Percentiles rank a stretch among this genome's conserved stretches.
Conservation (phyloP, 2,888 invertebrate species). For the Xestia xanthographa region DNA sequence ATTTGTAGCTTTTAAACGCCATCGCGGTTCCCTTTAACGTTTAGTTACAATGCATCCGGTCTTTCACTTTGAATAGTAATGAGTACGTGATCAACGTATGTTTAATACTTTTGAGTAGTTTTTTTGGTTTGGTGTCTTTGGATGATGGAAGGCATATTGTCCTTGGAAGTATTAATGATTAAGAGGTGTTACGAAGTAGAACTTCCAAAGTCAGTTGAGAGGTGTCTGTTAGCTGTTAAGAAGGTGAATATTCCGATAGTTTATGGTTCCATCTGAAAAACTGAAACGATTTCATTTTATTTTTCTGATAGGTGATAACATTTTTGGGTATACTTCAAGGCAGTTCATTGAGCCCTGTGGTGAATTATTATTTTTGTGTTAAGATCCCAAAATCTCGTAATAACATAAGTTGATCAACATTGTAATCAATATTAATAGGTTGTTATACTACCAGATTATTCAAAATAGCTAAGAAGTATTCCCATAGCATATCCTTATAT, state of each 20-base stretch:
- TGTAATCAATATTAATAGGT: constrained; percentile 9
- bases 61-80: constrained; percentile 77
- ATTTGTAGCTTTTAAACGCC: constrained; percentile 79
- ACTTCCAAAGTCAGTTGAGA: background rate
- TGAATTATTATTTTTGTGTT: background rate
- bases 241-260: background rate
- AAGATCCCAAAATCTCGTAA: background rate
- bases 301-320: background rate
- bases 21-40: constrained; percentile 72
- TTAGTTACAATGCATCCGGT: constrained; percentile 78
- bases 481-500: constrained; percentile 42
- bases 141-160: constrained; percentile 40
- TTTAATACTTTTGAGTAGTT: constrained; percentile 52
- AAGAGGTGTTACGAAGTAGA: background rate
- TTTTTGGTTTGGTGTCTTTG: constrained; percentile 40
- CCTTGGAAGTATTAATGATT: constrained; percentile 18
- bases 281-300: background rate
- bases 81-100: constrained; percentile 73
- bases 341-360: background rate
- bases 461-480: constrained; percentile 42
- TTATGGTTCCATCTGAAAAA: background rate
- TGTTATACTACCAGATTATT: constrained; percentile 28
- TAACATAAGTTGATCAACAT: background rate
- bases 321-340: background rate
- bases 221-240: background rate